Evolutionary conservation across 2,797 vertebrate genomes (phyloP).

Genomic region (Gymnodraco acuticeps): DNA sequence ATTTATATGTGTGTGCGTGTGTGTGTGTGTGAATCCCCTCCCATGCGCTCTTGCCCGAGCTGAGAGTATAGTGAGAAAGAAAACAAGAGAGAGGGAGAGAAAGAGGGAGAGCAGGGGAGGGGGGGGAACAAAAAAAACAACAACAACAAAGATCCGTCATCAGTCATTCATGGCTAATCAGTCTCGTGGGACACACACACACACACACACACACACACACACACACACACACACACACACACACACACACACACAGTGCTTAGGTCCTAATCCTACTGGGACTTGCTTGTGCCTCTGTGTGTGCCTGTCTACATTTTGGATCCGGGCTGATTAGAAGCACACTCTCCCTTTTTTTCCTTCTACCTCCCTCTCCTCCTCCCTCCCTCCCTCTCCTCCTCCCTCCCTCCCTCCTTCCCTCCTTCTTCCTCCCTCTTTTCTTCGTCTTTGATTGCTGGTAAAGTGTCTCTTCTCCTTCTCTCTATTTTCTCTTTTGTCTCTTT

Average conservation of each 20-base stretch:
- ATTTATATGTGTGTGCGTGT: constrained; percentile 22
- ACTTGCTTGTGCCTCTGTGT: constrained; percentile 75
- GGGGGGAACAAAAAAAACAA: constrained; percentile 33
- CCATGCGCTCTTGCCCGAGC: constrained; percentile 56
- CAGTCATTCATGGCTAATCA: constrained; percentile 89
- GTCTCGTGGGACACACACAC: constrained; percentile 82
- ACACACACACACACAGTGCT: constrained; percentile 42
- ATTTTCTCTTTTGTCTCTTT: constrained; percentile 74
- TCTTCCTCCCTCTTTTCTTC: constrained; percentile 23
- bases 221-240: constrained; percentile 32
- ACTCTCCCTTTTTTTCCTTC: constrained; percentile 55
- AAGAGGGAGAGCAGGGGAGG: background rate
- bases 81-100: constrained; percentile 61
- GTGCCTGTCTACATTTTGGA: constrained; percentile 82
- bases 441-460: constrained; percentile 68
- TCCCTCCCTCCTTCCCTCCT: constrained; percentile 48
- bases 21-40: constrained; percentile 47
- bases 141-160: constrained; percentile 87
- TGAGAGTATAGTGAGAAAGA: constrained; percentile 65
- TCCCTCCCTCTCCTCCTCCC: constrained; percentile 43
- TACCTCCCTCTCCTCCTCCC: constrained; percentile 26
- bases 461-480: constrained; percentile 61
- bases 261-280: constrained; percentile 85
- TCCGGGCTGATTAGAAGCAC: constrained; percentile 85
- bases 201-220: constrained; percentile 40